phyloP scores from a whole-genome alignment of 1,140 invertebrate genomes.

The Saccostrea glomerata region DNA sequence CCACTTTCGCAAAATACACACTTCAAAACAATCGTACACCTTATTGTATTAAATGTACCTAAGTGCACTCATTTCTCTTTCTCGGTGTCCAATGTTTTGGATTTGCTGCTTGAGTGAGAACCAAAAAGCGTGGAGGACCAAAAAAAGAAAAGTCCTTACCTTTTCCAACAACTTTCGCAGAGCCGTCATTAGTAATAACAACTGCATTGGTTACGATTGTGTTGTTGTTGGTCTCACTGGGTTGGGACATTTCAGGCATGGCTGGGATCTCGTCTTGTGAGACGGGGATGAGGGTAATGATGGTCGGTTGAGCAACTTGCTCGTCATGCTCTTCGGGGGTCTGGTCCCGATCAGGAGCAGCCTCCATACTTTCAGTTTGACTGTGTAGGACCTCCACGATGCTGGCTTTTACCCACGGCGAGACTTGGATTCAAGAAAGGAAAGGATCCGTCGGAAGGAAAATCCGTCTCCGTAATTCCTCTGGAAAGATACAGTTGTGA shows the following conservation, averaged over 20 bases:
- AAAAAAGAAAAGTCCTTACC: constrained; percentile 43
- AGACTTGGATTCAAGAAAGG: not conserved
- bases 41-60: constrained; percentile 15
- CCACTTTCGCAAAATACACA: not conserved
- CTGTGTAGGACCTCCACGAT: constrained; percentile 27
- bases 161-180: constrained; percentile 26
- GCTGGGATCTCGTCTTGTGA: constrained; percentile 25
- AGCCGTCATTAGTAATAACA: constrained; percentile 2
- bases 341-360: constrained; percentile 22
- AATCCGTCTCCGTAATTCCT: not conserved
- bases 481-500: constrained; percentile 32
- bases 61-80: constrained; percentile 4
- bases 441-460: not conserved
- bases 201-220: constrained; percentile 4
- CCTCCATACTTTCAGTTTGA: constrained; percentile 8
- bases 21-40: not conserved
- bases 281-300: constrained; percentile 39
- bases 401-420: not conserved
- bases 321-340: constrained; percentile 21
- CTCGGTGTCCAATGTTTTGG: constrained; percentile 46
- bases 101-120: constrained; percentile 46
- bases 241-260: constrained; percentile 29
- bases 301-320: constrained; percentile 21
- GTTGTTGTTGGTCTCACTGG: constrained; percentile 37
- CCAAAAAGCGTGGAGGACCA: constrained; percentile 25